A percentile compares a stretch with the other conserved stretches of the same genome.
phyloP scores from a whole-genome alignment of 2,113 vertebrate species.

The Pogona vitticeps region DNA sequence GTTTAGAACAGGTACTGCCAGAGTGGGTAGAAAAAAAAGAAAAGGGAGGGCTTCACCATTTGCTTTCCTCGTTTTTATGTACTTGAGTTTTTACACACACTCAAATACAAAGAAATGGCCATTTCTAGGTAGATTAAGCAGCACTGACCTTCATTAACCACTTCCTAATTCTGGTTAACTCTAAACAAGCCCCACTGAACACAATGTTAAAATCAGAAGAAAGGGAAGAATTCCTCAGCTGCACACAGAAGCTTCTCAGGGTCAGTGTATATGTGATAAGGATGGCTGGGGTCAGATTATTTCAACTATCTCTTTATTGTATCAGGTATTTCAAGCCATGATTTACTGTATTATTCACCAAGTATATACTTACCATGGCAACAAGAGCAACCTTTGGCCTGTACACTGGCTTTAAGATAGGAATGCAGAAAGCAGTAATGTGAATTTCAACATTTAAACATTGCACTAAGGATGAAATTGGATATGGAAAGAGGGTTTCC shows the following conservation, averaged over 20 bases:
- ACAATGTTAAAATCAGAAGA: constrained; percentile 12
- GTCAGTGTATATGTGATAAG: constrained; percentile 20
- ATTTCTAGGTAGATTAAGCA: constrained; percentile 42
- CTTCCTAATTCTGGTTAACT: constrained; percentile 23
- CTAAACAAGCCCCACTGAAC: constrained; percentile 47
- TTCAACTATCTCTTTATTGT: background rate
- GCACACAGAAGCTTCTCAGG: background rate
- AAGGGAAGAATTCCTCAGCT: constrained; percentile 23
- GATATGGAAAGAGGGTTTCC: constrained; percentile 1
- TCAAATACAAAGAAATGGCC: background rate
- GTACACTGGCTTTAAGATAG: background rate
- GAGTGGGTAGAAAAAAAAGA: background rate
- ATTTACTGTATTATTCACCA: background rate
- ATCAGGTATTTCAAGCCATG: constrained; percentile 26
- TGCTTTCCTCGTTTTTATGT: background rate
- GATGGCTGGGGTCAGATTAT: background rate
- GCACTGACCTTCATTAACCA: constrained; percentile 37
- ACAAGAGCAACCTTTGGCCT: background rate
- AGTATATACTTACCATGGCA: background rate
- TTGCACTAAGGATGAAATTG: constrained; percentile 2
- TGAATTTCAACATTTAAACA: constrained; percentile 18
- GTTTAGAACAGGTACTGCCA: background rate
- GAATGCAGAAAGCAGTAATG: background rate
- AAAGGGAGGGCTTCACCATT: constrained; percentile 9
- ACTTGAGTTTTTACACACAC: background rate